A percentile compares a stretch with the other conserved stretches of the same genome.
These are phyloP conservation scores for Quiscalus mexicanus DNA, from an alignment of 2,113 vertebrate genomes.

Conservation along the genomic window DNA sequence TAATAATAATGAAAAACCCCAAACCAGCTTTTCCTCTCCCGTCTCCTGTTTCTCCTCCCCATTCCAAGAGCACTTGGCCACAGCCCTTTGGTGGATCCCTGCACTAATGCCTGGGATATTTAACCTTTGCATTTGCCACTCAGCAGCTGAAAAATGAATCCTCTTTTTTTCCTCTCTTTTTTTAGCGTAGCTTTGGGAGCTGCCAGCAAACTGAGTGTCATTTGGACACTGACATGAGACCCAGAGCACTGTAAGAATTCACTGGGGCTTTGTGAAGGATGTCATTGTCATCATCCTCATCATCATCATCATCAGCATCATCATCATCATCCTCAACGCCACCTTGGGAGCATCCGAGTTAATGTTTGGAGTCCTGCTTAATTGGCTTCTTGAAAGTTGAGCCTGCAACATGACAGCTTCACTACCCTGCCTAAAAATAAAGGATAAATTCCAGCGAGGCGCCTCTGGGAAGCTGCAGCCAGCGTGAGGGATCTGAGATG, in stretches of 20 bases:
- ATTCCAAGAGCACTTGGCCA: background rate
- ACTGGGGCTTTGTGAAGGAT: background rate
- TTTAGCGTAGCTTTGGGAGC: background rate
- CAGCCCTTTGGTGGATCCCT: background rate
- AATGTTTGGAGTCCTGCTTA: background rate
- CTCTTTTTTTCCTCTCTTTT: background rate
- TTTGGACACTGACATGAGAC: background rate
- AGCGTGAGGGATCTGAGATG: background rate
- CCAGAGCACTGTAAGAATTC: rapidly evolving
- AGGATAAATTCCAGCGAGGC: background rate
- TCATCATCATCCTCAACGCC: background rate
- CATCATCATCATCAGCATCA: background rate
- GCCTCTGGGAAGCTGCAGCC: background rate
- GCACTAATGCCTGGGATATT: background rate
- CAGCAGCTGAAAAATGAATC: background rate
- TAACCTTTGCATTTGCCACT: background rate
- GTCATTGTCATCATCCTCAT: background rate
- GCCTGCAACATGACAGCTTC: conserved; percentile 26
- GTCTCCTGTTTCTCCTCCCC: background rate
- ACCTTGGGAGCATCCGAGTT: background rate
- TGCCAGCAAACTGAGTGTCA: background rate
- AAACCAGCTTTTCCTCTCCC: background rate
- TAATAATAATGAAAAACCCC: background rate
- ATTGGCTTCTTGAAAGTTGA: background rate
- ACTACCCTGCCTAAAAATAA: background rate